Conservation (phyloP, 2,888 invertebrate genomes). For the Acleris literana region DNA sequence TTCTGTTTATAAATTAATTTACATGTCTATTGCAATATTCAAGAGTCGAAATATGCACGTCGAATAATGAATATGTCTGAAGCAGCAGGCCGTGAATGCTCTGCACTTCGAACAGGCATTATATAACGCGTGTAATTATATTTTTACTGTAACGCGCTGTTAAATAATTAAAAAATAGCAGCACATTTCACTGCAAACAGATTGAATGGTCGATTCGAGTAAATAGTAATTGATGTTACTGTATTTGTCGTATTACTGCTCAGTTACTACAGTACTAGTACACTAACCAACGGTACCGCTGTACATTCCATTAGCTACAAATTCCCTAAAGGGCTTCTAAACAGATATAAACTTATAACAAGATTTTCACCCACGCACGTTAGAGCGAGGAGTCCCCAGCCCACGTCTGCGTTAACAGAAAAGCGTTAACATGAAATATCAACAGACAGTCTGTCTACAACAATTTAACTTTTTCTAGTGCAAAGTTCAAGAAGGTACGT, state of each 20-base stretch:
- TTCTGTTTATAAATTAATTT: slow-evolving; percentile 25
- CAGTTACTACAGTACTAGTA: too few relatives aligned
- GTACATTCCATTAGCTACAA: slow-evolving; percentile 1
- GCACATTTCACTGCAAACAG: slow-evolving; percentile 1
- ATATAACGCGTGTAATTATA: slow-evolving; percentile 31
- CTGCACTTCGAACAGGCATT: slow-evolving; percentile 16
- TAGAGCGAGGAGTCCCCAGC: slow-evolving; percentile 14
- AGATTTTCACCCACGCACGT: slow-evolving; percentile 16
- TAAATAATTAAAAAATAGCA: slow-evolving; percentile 16
- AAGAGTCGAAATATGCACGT: slow-evolving; percentile 7
- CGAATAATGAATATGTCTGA: slow-evolving; percentile 33
- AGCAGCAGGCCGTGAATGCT: slow-evolving; percentile 25
- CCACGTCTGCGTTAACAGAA: slow-evolving; percentile 6
- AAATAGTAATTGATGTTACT: too few relatives aligned
- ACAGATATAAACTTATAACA: slow-evolving; percentile 18
- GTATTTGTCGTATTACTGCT: too few relatives aligned
- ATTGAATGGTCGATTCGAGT: not conserved
- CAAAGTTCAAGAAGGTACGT: slow-evolving; percentile 3
- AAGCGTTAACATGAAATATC: slow-evolving; percentile 16
- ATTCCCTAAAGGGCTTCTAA: slow-evolving; percentile 7
- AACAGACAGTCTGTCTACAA: slow-evolving; percentile 1
- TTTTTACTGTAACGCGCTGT: slow-evolving; percentile 5
- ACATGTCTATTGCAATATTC: slow-evolving; percentile 30
- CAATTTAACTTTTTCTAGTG: slow-evolving; percentile 20
- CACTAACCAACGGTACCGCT: too few relatives aligned